Evolutionary conservation across 2,888 invertebrate species (phyloP).

Genomic region (Drosophila nr. perissopoda): DNA sequence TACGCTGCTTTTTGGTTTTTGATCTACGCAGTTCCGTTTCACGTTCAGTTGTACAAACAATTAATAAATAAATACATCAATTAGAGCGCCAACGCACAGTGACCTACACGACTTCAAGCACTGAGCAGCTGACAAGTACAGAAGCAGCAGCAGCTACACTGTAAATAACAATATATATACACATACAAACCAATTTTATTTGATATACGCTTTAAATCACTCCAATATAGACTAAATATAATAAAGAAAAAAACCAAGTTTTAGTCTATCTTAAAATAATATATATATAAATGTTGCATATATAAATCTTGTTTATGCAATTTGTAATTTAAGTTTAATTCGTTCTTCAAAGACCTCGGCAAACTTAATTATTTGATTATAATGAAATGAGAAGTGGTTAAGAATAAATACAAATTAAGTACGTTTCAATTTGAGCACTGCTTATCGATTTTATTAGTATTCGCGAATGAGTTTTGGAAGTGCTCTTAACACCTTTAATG

Average conservation of each 20-base stretch:
- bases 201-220: neutral
- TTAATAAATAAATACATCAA: slow-evolving; percentile 74
- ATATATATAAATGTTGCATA: neutral
- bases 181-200: neutral
- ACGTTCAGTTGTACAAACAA: slow-evolving; percentile 39
- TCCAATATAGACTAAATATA: neutral
- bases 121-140: slow-evolving; percentile 40
- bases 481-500: neutral
- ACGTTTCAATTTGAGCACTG: neutral
- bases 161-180: slow-evolving; percentile 5
- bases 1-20: slow-evolving; percentile 1
- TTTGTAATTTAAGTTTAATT: neutral
- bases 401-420: neutral
- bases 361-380: neutral
- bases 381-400: neutral
- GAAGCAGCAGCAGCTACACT: slow-evolving; percentile 15
- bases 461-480: neutral
- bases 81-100: slow-evolving; percentile 76
- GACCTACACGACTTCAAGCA: slow-evolving; percentile 63
- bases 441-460: slow-evolving; percentile 1
- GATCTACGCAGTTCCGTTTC: slow-evolving; percentile 67
- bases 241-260: neutral
- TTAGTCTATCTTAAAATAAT: neutral
- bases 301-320: neutral
- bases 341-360: neutral